Evolutionary conservation across 1,140 invertebrate species (phyloP).

Genomic region (Phortica variegata): DNA sequence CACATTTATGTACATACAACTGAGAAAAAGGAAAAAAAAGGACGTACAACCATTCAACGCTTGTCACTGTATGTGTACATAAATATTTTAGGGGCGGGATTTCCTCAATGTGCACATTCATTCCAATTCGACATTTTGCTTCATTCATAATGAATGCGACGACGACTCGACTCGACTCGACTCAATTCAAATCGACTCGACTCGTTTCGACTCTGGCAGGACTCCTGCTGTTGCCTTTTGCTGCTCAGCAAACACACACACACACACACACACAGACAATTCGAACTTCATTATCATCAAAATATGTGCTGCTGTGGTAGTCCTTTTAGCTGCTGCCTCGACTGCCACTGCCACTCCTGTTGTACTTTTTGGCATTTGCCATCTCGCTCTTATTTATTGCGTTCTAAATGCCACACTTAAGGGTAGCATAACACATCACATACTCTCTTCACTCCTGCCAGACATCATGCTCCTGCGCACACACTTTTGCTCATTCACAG

Average conservation of each 20-base stretch:
- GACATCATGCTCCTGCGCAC: neutral
- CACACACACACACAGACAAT: slow-evolving; percentile 23
- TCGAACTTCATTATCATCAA: slow-evolving; percentile 37
- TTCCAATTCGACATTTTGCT: slow-evolving; percentile 56
- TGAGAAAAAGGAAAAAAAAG: too few species aligned
- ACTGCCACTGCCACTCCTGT: slow-evolving; percentile 12
- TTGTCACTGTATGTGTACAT: slow-evolving; percentile 10
- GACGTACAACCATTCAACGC: neutral
- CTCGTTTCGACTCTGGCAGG: slow-evolving; percentile 1
- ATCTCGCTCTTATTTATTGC: slow-evolving; percentile 6
- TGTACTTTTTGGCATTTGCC: neutral
- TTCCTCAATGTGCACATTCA: slow-evolving; percentile 13
- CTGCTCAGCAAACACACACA: slow-evolving; percentile 1
- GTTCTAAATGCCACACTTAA: slow-evolving; percentile 11
- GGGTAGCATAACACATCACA: too few species aligned
- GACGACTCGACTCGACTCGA: slow-evolving; percentile 9
- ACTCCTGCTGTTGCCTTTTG: slow-evolving; percentile 10
- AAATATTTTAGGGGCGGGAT: slow-evolving; percentile 40
- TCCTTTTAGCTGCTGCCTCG: slow-evolving; percentile 43
- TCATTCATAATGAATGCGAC: slow-evolving; percentile 40
- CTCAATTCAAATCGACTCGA: slow-evolving; percentile 6
- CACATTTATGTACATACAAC: neutral
- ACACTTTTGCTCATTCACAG: slow-evolving; percentile 27
- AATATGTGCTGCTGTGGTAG: slow-evolving; percentile 30
- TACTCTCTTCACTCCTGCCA: slow-evolving; percentile 25